Evolutionary conservation across 2,113 vertebrate genomes (phyloP).

Genomic region (Odocoileus hemionus): DNA sequence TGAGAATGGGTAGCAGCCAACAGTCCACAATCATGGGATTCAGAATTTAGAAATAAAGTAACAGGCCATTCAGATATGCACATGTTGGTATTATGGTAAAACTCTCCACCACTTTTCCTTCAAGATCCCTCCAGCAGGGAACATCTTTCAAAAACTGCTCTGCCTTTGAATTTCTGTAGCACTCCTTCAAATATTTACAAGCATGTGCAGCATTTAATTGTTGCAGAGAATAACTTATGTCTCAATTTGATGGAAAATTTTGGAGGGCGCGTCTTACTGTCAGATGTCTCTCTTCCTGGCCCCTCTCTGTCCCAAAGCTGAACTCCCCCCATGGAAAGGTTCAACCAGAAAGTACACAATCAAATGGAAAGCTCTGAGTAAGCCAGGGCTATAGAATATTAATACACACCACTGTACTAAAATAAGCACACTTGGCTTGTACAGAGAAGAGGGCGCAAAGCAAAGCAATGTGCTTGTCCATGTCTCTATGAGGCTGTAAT

Average conservation of each 20-base stretch:
- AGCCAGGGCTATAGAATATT: not conserved
- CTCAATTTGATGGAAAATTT: not conserved
- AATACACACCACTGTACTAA: not conserved
- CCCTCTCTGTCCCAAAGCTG: not conserved
- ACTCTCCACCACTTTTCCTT: not conserved
- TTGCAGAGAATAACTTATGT: not conserved
- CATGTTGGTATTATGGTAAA: not conserved
- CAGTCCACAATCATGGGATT: not conserved
- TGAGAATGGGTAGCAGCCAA: not conserved
- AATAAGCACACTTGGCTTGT: rapidly evolving
- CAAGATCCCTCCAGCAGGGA: not conserved
- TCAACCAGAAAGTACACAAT: not conserved
- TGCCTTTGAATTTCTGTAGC: not conserved
- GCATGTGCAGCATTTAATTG: not conserved
- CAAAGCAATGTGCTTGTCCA: not conserved
- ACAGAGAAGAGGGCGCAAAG: not conserved
- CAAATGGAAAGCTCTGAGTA: not conserved
- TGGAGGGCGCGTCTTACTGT: not conserved
- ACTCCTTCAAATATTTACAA: not conserved
- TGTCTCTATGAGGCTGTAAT: not conserved
- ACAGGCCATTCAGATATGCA: not conserved
- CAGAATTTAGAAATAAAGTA: constrained; percentile 21
- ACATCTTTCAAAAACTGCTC: not conserved
- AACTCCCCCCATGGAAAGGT: not conserved
- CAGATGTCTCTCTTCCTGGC: not conserved